Evolutionary conservation across 2,797 vertebrate genomes (phyloP), one percentile per base, ranked within the genome.

Genomic region (Sebastes kiyomatsui): DNA sequence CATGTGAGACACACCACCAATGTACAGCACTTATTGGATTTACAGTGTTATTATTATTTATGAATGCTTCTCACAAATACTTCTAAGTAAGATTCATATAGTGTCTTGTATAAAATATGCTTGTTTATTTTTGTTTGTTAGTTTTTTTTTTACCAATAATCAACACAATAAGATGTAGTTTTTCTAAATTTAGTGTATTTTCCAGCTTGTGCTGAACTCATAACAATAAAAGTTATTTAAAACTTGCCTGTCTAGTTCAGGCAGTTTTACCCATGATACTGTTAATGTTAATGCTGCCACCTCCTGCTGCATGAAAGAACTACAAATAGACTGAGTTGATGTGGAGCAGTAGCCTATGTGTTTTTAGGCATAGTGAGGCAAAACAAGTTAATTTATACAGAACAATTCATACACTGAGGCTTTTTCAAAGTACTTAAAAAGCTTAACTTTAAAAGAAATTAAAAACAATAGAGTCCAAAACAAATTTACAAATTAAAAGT

Each of bases 211-310:
- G 30, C 32, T 27, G 8, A 56, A 4, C 2, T 30, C 7, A 30
- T n/a, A 22, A 12, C 2, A 32, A 20, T 18, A 7, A 42, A 16
- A 30, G 8, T 6, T 22, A 9, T 14, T 46, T 2, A 54, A 62
- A 54, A 8, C 27, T 5, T 58, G 6, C 3, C 2, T 1, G 4
- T n/a, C 30, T 42, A 14, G 4, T 49, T 74, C 1, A 46, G 46
- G 25, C 13, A 67, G 25, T 69, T 74, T 59, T 58, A 18, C 6
- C 49, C 22, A 6, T 5, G 12, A 13, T 38, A 38, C 4, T 38
- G 35, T 38, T 38, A 13, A 38, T 35, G 42, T 42, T 16, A 42
- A 75, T 55, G n/a, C 67, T 86, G 83, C 80, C 72, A 66, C 81
- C 72, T 58, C 20, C 65, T 83, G 80, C 9, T 69, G 18, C 27